Base-by-base conservation (phyloP, 2,888 invertebrate species). In the Lepeophtheirus nordmannii region DNA sequence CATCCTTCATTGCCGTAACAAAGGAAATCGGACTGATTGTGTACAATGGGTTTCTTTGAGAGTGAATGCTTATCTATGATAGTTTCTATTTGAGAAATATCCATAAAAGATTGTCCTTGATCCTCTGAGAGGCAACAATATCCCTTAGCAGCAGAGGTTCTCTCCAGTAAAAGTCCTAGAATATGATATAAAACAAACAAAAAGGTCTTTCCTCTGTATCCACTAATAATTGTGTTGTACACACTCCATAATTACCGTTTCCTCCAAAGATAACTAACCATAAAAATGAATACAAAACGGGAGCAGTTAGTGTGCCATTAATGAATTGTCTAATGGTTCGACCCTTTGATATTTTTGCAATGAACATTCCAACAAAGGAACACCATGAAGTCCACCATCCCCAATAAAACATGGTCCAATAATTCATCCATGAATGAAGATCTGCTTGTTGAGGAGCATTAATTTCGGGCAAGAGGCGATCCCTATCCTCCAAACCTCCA, bases 281-380 rank as follows among this genome's bases (percentile, higher is more conserved):
- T 9, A 67, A 61, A 56, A 70, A 68, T n/a, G 69, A 68, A 23
- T 69, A 68, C 11, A 69, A 62, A 30, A 69, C 69, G 53, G 69
- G 69, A n/a, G 68, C 68, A 39, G 69, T 69, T 46, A 65, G 23
- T 1, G 65, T 65, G 10, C 65, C 65, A 38, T 39, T 38, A 30
- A 65, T 65, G 57, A 65, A 65, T 20, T 65, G 56, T 39, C 11
- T 65, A n/a, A 65, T 65, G 39, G 65, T 65, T 58, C 65, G 23
- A 10, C 65, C 65, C 23, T 37, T 39, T 14, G 65, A 65, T 37
- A 65, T 65, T 39, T 65, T 65, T n/a, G 65, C 65, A 38, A 65
- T 65, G 57, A 65, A 65, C 65, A 65, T 65, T 9, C 63, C 65
- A n/a, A 65, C 65, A 65, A 65, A 65, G 58, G 65, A 58, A 38